Evolutionary conservation across 2,113 vertebrate genomes (phyloP).

Genomic region (Hydropotes inermis): DNA sequence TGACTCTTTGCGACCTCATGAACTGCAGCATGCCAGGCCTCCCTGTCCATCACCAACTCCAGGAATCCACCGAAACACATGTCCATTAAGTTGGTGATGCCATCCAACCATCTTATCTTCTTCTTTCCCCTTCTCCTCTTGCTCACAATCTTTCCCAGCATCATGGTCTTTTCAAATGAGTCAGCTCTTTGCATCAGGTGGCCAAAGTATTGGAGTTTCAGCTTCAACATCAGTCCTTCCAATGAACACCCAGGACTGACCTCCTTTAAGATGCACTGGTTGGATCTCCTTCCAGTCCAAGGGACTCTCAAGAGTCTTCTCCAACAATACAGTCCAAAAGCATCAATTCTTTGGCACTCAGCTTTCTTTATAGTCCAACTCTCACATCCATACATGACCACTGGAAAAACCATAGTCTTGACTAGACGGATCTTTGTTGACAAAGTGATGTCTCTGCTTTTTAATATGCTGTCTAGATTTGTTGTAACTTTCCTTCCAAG

Average conservation of each 20-base stretch:
- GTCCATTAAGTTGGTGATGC: not conserved
- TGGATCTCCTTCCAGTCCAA: not conserved
- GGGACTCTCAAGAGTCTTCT: not conserved
- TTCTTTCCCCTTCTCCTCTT: not conserved
- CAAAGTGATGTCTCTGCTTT: not conserved
- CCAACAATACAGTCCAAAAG: not conserved
- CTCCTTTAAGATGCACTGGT: not conserved
- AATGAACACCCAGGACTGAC: rapidly evolving
- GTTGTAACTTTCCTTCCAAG: not conserved
- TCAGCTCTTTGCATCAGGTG: not conserved
- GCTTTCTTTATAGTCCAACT: not conserved
- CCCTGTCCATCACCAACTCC: not conserved
- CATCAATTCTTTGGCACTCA: not conserved
- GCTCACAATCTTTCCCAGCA: not conserved
- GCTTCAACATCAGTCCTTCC: not conserved
- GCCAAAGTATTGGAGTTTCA: not conserved
- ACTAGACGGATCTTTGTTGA: not conserved
- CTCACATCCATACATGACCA: not conserved
- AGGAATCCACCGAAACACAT: not conserved
- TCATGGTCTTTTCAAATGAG: not conserved
- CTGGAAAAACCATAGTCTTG: not conserved
- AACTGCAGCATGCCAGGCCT: not conserved
- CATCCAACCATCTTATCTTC: not conserved
- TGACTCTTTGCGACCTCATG: rapidly evolving
- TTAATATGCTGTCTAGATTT: not conserved